Conservation (phyloP, 1,140 invertebrate genomes). For the Eupristina koningsbergeri region DNA sequence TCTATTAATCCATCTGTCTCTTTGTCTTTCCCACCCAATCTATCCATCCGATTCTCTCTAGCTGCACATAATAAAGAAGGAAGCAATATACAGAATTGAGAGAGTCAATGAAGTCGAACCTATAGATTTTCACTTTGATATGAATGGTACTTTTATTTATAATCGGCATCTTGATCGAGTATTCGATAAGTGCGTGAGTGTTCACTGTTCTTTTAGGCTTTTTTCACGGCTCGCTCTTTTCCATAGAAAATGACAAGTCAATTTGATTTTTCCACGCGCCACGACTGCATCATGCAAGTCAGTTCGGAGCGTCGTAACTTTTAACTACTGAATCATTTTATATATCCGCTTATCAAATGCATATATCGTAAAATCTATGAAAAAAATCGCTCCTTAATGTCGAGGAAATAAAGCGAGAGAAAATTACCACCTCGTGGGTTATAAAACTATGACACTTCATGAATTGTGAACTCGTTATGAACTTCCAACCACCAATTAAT, state of each 20-base stretch:
- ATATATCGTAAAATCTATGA: constrained; percentile 23
- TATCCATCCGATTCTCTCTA: not conserved
- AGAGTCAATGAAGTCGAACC: constrained; percentile 13
- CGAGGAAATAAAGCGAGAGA: not conserved
- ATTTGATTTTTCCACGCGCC: constrained; percentile 35
- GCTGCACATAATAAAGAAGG: not conserved
- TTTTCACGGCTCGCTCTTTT: constrained; percentile 15
- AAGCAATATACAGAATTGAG: constrained; percentile 15
- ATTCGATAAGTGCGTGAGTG: constrained; percentile 17
- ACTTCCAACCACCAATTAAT: constrained; percentile 6
- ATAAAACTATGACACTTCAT: constrained; percentile 7
- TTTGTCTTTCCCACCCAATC: not conserved
- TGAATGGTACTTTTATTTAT: constrained; percentile 22
- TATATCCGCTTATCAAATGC: constrained; percentile 14
- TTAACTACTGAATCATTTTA: constrained; percentile 42
- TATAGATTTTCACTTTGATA: constrained; percentile 30
- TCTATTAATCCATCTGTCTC: not conserved
- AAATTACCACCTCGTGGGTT: not conserved
- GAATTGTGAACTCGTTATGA: constrained; percentile 1
- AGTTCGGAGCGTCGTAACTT: constrained; percentile 20
- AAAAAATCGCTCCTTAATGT: constrained; percentile 3
- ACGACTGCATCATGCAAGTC: not conserved
- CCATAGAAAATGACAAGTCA: constrained; percentile 43
- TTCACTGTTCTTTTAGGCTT: not conserved
- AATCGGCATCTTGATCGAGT: constrained; percentile 34